Conservation (phyloP, 2,888 invertebrate genomes). For the Nomada flava region DNA sequence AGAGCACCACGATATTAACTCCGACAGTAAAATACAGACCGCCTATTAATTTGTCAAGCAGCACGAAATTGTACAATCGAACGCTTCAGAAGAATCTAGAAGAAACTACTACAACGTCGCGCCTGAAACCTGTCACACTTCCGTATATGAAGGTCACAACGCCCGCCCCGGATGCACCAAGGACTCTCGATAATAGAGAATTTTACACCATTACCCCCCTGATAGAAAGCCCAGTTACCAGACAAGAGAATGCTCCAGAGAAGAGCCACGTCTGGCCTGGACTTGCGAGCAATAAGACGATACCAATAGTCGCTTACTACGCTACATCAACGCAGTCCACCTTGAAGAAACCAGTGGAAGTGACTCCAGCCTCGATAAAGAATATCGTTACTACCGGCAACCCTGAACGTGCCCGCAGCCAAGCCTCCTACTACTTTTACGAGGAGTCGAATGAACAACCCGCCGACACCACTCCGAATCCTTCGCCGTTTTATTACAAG, state of each 20-base stretch:
- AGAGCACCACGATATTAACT: conserved; percentile 63
- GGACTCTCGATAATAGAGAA: conserved; percentile 66
- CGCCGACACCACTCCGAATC: conserved; percentile 70
- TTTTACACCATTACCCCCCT: conserved; percentile 68
- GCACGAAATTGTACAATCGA: conserved; percentile 55
- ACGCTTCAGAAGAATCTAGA: conserved; percentile 55
- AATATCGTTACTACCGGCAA: conserved; percentile 70
- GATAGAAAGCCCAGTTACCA: conserved; percentile 75
- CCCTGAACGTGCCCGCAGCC: conserved; percentile 69
- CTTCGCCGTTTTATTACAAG: conserved; percentile 68
- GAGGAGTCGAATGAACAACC: conserved; percentile 85
- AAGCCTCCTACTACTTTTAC: conserved; percentile 89
- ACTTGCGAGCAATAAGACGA: conserved; percentile 86
- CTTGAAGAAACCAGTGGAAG: conserved; percentile 75
- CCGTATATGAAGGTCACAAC: conserved; percentile 74
- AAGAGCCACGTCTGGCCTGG: conserved; percentile 81
- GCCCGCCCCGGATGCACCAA: conserved; percentile 56
- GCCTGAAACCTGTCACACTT: conserved; percentile 14
- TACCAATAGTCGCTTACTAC: conserved; percentile 88
- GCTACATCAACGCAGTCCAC: conserved; percentile 84
- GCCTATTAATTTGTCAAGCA: conserved; percentile 32
- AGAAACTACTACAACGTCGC: conserved; percentile 31
- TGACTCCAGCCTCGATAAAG: conserved; percentile 76
- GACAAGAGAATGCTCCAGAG: conserved; percentile 76
- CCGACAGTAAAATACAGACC: conserved; percentile 60